Percentiles rank a stretch among this genome's conserved stretches.
phyloP scores from a whole-genome alignment of 2,113 vertebrate genomes.

The Mellivora capensis region DNA sequence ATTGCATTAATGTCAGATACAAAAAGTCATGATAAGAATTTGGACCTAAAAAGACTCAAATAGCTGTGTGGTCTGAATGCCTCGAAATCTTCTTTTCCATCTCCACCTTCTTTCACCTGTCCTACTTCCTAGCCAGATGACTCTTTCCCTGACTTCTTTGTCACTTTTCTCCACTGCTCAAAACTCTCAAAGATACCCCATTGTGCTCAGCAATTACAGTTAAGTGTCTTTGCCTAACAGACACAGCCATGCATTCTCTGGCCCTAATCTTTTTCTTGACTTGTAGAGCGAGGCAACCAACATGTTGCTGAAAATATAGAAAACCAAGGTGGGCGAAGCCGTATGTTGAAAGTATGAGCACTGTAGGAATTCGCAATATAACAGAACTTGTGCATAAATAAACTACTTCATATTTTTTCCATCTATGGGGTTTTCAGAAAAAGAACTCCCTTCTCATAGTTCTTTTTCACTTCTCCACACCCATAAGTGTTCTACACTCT shows the following conservation, averaged over 20 bases:
- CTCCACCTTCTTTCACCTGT: background rate
- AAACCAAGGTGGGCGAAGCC: background rate
- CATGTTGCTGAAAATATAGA: background rate
- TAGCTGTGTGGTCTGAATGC: background rate
- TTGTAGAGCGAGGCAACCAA: background rate
- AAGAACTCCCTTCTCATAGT: background rate
- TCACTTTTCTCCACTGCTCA: background rate
- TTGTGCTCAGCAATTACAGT: background rate
- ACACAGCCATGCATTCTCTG: background rate
- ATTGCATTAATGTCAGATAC: background rate
- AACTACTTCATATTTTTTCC: background rate
- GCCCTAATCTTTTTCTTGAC: background rate
- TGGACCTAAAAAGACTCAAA: background rate
- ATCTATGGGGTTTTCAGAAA: background rate
- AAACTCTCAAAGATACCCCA: background rate
- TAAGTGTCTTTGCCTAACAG: background rate
- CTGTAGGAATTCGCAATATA: background rate
- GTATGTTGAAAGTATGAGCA: background rate
- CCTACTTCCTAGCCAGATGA: background rate
- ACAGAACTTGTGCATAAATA: background rate
- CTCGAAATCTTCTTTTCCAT: rapidly evolving
- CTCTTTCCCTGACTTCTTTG: background rate
- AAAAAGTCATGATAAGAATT: background rate
- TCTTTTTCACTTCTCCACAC: background rate
- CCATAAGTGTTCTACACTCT: background rate